phyloP scores from a whole-genome alignment of 2,113 vertebrate species.

The Engystomops pustulosus region DNA sequence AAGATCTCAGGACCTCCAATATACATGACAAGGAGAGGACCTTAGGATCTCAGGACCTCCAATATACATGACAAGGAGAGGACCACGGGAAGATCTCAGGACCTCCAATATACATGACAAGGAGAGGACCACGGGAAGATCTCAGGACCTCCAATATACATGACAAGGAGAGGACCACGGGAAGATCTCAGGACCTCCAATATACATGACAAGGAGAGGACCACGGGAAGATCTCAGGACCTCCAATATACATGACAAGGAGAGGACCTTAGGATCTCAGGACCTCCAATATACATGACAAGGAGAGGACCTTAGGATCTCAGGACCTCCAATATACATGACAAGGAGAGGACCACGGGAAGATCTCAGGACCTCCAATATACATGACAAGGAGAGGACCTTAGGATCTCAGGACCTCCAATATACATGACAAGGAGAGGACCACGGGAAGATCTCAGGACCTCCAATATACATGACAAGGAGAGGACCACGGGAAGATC shows the following conservation, averaged over 20 bases:
- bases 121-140: too few relatives aligned
- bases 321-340: too few relatives aligned
- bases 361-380: not conserved
- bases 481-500: not conserved
- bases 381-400: not conserved
- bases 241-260: too few relatives aligned
- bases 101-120: not conserved
- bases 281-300: not conserved
- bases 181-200: not conserved
- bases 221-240: too few relatives aligned
- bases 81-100: not conserved
- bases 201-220: too few relatives aligned
- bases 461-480: not conserved
- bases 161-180: not conserved
- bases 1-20: not conserved
- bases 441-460: not conserved
- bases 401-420: not conserved
- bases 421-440: not conserved
- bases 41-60: too few relatives aligned
- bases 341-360: too few relatives aligned
- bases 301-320: too few relatives aligned
- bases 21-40: not conserved
- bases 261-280: too few relatives aligned
- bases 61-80: too few relatives aligned
- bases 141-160: not conserved